Evolutionary conservation across 2,888 invertebrate genomes (phyloP).

Genomic region (Dysmachus trigonus): DNA sequence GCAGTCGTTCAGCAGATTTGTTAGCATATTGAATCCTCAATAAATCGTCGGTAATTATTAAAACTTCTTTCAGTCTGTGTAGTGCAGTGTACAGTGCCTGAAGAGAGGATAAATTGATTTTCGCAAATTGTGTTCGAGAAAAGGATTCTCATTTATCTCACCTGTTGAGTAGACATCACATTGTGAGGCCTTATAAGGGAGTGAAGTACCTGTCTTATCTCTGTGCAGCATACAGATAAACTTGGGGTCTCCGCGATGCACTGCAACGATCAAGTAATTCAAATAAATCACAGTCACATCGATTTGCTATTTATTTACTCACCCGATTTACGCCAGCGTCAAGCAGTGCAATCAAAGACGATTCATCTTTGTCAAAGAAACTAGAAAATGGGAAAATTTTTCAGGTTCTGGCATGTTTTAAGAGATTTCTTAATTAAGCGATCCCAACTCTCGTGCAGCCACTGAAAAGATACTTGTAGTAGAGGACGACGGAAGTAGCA

Average conservation of each 20-base stretch:
- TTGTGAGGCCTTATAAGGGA: slow-evolving; percentile 79
- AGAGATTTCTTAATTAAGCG: background rate
- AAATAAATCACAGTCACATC: background rate
- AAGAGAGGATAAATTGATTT: background rate
- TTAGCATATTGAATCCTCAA: slow-evolving; percentile 89
- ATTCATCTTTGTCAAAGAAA: slow-evolving; percentile 84
- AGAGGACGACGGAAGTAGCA: background rate
- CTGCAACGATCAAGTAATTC: slow-evolving; percentile 60
- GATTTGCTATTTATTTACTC: slow-evolving; percentile 61
- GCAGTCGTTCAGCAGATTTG: slow-evolving; percentile 82
- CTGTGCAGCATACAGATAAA: slow-evolving; percentile 69
- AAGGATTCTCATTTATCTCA: slow-evolving; percentile 48
- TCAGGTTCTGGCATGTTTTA: background rate
- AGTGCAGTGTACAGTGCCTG: slow-evolving; percentile 84
- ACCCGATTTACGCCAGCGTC: slow-evolving; percentile 91
- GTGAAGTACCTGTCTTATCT: slow-evolving; percentile 82
- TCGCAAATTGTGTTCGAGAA: slow-evolving; percentile 61
- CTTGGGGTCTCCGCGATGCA: slow-evolving; percentile 75
- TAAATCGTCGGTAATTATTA: slow-evolving; percentile 87
- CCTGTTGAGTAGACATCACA: slow-evolving; percentile 75
- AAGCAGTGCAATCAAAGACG: slow-evolving; percentile 77
- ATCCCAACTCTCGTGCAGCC: background rate
- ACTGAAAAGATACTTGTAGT: background rate
- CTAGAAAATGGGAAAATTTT: slow-evolving; percentile 70
- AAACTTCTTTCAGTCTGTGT: slow-evolving; percentile 85